A percentile compares a stretch with the other conserved stretches of the same genome.
phyloP scores from a whole-genome alignment of 2,797 vertebrate genomes.

The Scyliorhinus canicula region DNA sequence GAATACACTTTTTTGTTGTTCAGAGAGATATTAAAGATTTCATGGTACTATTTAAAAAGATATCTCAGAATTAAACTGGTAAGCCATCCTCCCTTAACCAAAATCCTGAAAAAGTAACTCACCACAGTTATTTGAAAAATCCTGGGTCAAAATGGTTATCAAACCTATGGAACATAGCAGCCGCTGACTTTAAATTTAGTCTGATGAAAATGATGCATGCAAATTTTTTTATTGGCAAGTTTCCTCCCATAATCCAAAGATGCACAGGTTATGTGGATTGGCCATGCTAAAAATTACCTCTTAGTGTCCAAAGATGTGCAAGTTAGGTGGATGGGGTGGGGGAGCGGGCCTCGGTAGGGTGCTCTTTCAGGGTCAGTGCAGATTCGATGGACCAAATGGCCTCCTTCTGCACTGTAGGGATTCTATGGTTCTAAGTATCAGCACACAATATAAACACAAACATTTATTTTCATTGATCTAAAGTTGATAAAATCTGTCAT shows the following conservation, averaged over 20 bases:
- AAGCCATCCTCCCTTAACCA: background rate
- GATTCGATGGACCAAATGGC: no score
- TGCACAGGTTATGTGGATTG: no score
- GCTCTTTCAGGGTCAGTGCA: no score
- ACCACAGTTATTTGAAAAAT: background rate
- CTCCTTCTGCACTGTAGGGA: no score
- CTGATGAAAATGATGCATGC: background rate
- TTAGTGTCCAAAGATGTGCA: no score
- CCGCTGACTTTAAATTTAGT: background rate
- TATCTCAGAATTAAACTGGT: background rate
- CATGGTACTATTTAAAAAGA: background rate
- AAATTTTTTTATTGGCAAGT: no score
- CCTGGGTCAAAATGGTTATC: background rate
- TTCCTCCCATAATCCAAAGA: no score
- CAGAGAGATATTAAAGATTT: background rate
- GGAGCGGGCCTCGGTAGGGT: no score
- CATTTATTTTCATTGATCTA: background rate
- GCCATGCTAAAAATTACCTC: no score
- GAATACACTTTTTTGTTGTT: background rate
- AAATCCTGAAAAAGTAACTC: background rate
- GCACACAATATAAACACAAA: background rate
- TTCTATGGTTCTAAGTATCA: no score
- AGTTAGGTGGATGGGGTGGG: no score
- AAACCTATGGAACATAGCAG: background rate
- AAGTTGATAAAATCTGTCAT: background rate